phyloP scores from a whole-genome alignment of 2,888 invertebrate genomes.

The Gastracanthus pulcherrimus region DNA sequence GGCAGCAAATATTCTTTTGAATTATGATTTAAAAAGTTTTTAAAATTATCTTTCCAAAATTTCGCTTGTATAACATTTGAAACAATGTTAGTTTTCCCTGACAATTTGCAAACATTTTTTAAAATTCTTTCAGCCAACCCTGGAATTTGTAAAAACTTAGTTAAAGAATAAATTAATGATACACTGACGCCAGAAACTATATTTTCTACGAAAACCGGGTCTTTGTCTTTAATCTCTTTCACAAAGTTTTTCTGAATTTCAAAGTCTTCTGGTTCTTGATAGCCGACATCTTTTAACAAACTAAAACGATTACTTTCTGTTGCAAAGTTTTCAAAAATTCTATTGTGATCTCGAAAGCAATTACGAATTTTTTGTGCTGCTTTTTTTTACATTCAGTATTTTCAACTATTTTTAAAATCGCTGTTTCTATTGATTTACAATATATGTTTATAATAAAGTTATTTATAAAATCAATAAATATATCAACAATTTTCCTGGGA shows the following conservation, averaged over 20 bases:
- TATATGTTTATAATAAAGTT: neutral
- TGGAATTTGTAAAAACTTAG: slow-evolving; percentile 32
- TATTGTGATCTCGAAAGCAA: neutral
- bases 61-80: slow-evolving; percentile 30
- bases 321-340: slow-evolving; percentile 11
- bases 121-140: neutral
- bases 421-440: neutral
- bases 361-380: neutral
- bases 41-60: slow-evolving; percentile 27
- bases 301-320: slow-evolving; percentile 32
- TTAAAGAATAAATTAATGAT: slow-evolving; percentile 19
- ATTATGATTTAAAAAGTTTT: neutral
- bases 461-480: neutral
- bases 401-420: neutral
- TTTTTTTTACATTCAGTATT: neutral
- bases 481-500: neutral
- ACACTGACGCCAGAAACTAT: slow-evolving; percentile 14
- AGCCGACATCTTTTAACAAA: slow-evolving; percentile 6
- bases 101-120: slow-evolving; percentile 25
- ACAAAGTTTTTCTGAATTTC: neutral
- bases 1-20: no score
- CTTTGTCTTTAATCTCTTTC: neutral
- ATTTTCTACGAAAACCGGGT: neutral
- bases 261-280: slow-evolving; percentile 8
- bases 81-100: neutral